A percentile compares a stretch with the other conserved stretches of the same genome.
Conservation (phyloP, 37 sponge, comb jelly and placozoan genomes). For the Theonella swinhoei region DNA sequence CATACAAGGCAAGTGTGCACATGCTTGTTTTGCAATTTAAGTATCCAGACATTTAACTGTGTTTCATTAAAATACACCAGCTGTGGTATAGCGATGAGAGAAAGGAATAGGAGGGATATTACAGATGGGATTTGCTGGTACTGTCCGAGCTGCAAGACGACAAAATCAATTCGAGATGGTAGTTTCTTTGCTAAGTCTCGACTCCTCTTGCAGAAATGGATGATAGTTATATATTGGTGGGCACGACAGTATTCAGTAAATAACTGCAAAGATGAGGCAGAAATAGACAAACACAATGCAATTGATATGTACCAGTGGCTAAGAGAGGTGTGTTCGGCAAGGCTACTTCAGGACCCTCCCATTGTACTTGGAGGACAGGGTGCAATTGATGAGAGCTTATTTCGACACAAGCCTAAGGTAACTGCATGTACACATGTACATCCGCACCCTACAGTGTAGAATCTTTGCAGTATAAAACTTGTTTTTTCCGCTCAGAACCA, state of each 20-base stretch:
- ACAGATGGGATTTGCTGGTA: not conserved
- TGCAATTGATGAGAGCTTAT: too few species aligned
- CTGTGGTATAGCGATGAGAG: not conserved
- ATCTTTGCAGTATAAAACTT: not conserved
- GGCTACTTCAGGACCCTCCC: not conserved
- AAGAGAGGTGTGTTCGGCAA: not conserved
- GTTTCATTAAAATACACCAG: not conserved
- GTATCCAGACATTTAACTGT: too few species aligned
- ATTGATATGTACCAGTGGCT: not conserved
- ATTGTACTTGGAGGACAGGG: slow-evolving; percentile 34
- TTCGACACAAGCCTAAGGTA: not conserved
- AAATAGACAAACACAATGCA: not conserved
- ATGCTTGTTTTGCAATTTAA: not conserved
- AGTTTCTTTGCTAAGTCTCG: not conserved
- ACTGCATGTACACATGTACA: not conserved
- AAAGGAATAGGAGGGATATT: not conserved
- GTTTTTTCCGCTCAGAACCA: too few species aligned
- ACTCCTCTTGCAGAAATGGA: not conserved
- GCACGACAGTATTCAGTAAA: not conserved
- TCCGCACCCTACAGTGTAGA: not conserved
- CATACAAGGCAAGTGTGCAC: not conserved
- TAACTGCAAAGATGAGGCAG: not conserved
- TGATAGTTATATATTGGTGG: too few species aligned
- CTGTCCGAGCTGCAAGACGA: not conserved
- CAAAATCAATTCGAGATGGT: not conserved